phyloP scores from a whole-genome alignment of 2,797 vertebrate species.

The Myotis vivesi region DNA sequence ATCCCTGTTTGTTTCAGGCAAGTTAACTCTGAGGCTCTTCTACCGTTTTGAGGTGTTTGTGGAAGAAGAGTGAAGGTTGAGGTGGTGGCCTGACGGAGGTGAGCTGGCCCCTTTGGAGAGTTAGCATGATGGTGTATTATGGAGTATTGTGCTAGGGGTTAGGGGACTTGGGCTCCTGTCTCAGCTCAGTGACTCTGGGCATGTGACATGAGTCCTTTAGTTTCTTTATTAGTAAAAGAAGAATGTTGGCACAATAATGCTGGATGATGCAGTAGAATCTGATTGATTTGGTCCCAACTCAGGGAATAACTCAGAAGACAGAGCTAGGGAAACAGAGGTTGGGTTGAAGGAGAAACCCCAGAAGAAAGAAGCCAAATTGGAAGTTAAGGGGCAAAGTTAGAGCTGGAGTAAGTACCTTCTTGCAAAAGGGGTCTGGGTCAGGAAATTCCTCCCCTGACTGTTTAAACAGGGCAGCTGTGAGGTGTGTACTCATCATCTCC shows the following conservation, averaged over 20 bases:
- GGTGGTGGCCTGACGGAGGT: neutral
- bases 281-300: neutral
- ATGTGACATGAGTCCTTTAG: neutral
- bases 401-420: neutral
- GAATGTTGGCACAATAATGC: neutral
- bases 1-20: neutral
- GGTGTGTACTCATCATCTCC: neutral
- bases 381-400: neutral
- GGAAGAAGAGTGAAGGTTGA: neutral
- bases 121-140: neutral
- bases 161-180: neutral
- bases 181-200: neutral
- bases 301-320: neutral
- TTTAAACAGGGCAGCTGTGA: neutral
- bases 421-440: neutral
- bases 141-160: neutral
- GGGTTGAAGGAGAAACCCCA: neutral
- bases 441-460: neutral
- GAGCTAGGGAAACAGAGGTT: neutral
- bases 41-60: neutral
- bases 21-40: neutral
- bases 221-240: constrained; percentile 16
- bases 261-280: neutral
- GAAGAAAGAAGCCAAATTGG: neutral
- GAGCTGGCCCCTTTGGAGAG: neutral